These are phyloP conservation scores for Danionella dracula DNA, from an alignment of 2,797 vertebrate species.

Conservation along the genomic window DNA sequence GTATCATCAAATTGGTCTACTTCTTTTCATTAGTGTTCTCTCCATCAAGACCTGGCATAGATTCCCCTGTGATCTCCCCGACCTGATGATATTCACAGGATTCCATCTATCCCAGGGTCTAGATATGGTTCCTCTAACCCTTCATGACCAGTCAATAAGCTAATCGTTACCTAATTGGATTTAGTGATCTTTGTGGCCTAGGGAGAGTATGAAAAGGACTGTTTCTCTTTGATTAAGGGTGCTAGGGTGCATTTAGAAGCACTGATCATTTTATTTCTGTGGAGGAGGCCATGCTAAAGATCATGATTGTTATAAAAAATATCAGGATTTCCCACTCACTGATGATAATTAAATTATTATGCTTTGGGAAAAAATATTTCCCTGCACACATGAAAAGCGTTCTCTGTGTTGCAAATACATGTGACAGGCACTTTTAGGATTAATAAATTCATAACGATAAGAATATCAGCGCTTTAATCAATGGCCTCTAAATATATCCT, in stretches of 20 bases:
- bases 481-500: too few relatives aligned
- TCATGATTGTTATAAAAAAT: background rate
- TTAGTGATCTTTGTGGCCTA: conserved; percentile 33
- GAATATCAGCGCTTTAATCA: too few relatives aligned
- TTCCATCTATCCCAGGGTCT: background rate
- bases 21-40: conserved; percentile 8
- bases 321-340: background rate
- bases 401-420: too few relatives aligned
- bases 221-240: conserved; percentile 20
- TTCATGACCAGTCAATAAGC: conserved; percentile 37
- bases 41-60: conserved; percentile 3
- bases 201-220: conserved; percentile 10
- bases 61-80: conserved; percentile 8
- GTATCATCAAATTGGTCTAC: background rate
- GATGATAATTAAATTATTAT: too few relatives aligned
- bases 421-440: too few relatives aligned
- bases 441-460: too few relatives aligned
- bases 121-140: conserved; percentile 30
- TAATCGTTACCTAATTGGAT: conserved; percentile 48
- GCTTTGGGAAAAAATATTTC: too few relatives aligned
- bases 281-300: background rate
- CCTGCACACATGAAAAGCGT: too few relatives aligned
- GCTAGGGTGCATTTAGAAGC: background rate
- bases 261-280: background rate
- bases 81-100: conserved; percentile 14